phyloP scores from a whole-genome alignment of 2,113 vertebrate genomes.

The Sigmodon hispidus region DNA sequence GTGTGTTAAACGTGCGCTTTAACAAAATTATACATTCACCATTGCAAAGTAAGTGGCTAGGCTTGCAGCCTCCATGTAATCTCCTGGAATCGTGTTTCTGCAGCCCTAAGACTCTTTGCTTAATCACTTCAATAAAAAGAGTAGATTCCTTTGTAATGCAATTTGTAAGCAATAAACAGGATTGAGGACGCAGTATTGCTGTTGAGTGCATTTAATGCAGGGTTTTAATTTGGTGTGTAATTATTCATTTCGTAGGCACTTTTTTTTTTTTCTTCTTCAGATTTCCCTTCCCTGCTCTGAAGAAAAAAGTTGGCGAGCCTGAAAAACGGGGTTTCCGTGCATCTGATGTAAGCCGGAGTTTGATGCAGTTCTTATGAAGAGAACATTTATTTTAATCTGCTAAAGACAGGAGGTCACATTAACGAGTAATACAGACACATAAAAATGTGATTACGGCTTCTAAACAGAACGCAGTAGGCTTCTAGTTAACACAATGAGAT shows the following conservation, averaged over 20 bases:
- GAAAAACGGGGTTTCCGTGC: background rate
- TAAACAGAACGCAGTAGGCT: conserved; percentile 88
- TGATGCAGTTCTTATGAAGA: conserved; percentile 70
- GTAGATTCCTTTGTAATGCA: conserved; percentile 77
- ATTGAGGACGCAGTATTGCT: conserved; percentile 67
- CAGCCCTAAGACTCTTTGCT: conserved; percentile 45
- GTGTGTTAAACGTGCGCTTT: conserved; percentile 52
- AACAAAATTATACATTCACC: conserved; percentile 57
- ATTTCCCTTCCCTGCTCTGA: background rate
- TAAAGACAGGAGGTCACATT: conserved; percentile 87
- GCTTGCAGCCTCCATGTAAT: conserved; percentile 16
- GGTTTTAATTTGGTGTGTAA: conserved; percentile 70
- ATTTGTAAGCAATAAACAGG: conserved; percentile 81
- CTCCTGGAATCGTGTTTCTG: conserved; percentile 35
- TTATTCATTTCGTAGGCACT: conserved; percentile 67
- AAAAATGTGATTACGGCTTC: conserved; percentile 88
- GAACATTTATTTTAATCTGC: conserved; percentile 73
- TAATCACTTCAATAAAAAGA: conserved; percentile 79
- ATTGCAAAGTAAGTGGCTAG: background rate
- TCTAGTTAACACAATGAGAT: conserved; percentile 90
- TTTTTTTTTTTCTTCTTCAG: background rate
- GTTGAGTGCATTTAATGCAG: conserved; percentile 31
- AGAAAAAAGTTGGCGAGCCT: conserved; percentile 59
- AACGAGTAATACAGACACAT: conserved; percentile 87
- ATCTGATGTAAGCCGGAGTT: conserved; percentile 38